Evolutionary conservation across 1,140 invertebrate genomes (phyloP).

Genomic region (Drosophila littoralis): DNA sequence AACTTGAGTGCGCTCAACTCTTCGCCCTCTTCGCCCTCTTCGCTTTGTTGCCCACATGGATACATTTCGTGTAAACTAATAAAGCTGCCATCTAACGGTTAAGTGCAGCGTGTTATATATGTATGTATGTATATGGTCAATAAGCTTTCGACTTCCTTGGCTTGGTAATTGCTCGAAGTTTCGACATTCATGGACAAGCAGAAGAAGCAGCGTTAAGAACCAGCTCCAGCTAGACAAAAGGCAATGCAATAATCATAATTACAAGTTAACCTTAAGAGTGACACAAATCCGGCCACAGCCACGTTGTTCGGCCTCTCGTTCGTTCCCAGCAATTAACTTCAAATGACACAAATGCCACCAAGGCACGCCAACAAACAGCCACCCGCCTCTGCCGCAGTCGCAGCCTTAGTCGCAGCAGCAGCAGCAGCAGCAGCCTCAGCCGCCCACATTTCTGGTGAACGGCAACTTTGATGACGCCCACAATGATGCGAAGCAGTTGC

Average conservation of each 20-base stretch:
- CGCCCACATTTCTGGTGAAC: slow-evolving; percentile 80
- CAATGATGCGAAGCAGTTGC: slow-evolving; percentile 65
- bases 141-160: slow-evolving; percentile 38
- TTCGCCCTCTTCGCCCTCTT: slow-evolving; percentile 23
- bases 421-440: slow-evolving; percentile 17
- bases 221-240: slow-evolving; percentile 50
- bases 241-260: slow-evolving; percentile 73
- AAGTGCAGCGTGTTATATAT: slow-evolving; percentile 1
- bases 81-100: slow-evolving; percentile 32
- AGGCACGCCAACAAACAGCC: slow-evolving; percentile 63
- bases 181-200: slow-evolving; percentile 16
- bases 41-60: background rate
- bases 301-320: slow-evolving; percentile 49
- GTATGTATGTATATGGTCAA: slow-evolving; percentile 28
- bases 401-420: slow-evolving; percentile 22
- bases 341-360: slow-evolving; percentile 82
- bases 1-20: slow-evolving; percentile 35
- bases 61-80: slow-evolving; percentile 29
- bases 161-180: slow-evolving; percentile 31
- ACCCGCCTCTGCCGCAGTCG: slow-evolving; percentile 19
- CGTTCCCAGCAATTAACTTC: slow-evolving; percentile 82
- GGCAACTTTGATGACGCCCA: slow-evolving; percentile 80
- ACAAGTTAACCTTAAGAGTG: slow-evolving; percentile 82
- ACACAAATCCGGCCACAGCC: slow-evolving; percentile 73
- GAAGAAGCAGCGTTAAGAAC: slow-evolving; percentile 36